phyloP scores from a whole-genome alignment of 2,797 vertebrate species.

The Jordanella pulchra region DNA sequence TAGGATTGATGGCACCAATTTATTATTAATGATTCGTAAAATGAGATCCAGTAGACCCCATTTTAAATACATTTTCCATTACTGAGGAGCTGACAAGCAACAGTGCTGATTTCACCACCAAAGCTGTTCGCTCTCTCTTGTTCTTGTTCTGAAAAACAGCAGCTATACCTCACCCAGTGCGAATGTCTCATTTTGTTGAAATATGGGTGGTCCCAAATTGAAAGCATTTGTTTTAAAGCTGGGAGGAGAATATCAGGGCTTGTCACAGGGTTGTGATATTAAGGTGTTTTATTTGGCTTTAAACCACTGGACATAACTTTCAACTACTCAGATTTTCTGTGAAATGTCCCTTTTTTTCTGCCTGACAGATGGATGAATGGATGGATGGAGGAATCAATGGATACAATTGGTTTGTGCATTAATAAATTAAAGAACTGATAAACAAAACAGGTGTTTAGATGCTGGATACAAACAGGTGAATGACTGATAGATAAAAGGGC shows the following conservation, averaged over 20 bases:
- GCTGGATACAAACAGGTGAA: too few species aligned
- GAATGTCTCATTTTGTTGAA: slow-evolving; percentile 73
- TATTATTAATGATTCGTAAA: slow-evolving; percentile 89
- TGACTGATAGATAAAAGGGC: too few species aligned
- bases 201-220: slow-evolving; percentile 75
- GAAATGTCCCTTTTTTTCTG: slow-evolving; percentile 33
- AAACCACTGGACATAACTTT: slow-evolving; percentile 40
- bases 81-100: slow-evolving; percentile 76
- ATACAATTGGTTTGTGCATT: too few species aligned
- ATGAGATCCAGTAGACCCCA: slow-evolving; percentile 85
- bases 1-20: slow-evolving; percentile 86
- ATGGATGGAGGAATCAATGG: too few species aligned
- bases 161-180: slow-evolving; percentile 42
- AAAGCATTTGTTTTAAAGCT: slow-evolving; percentile 75
- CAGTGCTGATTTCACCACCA: slow-evolving; percentile 68
- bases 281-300: slow-evolving; percentile 64
- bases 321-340: slow-evolving; percentile 34
- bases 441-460: too few species aligned
- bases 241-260: slow-evolving; percentile 53
- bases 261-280: slow-evolving; percentile 47
- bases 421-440: too few species aligned
- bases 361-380: slow-evolving; percentile 32
- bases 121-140: slow-evolving; percentile 59
- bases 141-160: slow-evolving; percentile 59
- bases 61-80: slow-evolving; percentile 87